phyloP scores from a whole-genome alignment of 2,888 invertebrate genomes.

The Drosophila nr. perissopoda region DNA sequence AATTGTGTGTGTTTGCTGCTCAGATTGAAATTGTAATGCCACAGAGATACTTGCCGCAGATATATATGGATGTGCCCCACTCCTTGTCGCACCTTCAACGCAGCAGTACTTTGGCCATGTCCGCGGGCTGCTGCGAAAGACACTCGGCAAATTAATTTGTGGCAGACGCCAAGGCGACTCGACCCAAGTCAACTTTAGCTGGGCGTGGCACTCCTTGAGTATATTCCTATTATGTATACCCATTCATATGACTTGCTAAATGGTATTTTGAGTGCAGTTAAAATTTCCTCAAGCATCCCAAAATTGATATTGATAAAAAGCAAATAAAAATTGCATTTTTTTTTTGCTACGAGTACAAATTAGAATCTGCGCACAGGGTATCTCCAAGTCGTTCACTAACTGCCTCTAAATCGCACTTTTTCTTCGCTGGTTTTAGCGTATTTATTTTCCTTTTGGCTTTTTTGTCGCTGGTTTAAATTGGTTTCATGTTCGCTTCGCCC shows the following conservation, averaged over 20 bases:
- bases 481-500: slow-evolving; percentile 68
- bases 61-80: background rate
- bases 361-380: background rate
- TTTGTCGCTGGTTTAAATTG: slow-evolving; percentile 55
- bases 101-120: slow-evolving; percentile 34
- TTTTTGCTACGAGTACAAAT: background rate
- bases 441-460: slow-evolving; percentile 15
- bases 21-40: slow-evolving; percentile 66
- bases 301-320: background rate
- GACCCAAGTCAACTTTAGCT: slow-evolving; percentile 55
- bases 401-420: background rate
- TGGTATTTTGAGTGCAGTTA: background rate
- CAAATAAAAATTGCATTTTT: background rate
- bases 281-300: background rate
- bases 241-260: background rate
- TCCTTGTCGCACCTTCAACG: background rate
- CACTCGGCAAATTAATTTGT: slow-evolving; percentile 81
- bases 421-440: slow-evolving; percentile 31
- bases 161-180: slow-evolving; percentile 50
- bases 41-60: slow-evolving; percentile 10
- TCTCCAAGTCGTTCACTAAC: background rate
- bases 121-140: slow-evolving; percentile 58
- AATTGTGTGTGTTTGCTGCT: slow-evolving; percentile 52
- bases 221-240: slow-evolving; percentile 30
- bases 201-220: slow-evolving; percentile 73